These are phyloP conservation scores for Syrmaticus mikado DNA, from an alignment of 2,113 vertebrate species.

Conservation along the genomic window DNA sequence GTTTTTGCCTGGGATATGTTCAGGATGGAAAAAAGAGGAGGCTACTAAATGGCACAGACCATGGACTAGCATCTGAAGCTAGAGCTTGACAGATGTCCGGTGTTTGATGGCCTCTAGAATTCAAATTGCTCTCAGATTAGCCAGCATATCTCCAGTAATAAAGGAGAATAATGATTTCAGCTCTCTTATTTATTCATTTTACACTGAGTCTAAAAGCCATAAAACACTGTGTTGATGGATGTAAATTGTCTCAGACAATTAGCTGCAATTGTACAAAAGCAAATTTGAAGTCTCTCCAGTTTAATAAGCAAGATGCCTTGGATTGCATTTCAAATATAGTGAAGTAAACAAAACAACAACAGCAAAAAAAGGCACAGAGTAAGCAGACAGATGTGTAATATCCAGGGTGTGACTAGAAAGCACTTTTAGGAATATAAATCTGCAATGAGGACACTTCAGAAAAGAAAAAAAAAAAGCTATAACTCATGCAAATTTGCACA, in stretches of 20 bases:
- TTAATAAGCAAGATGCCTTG: slow-evolving; percentile 72
- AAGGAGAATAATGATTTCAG: slow-evolving; percentile 67
- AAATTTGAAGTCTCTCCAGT: slow-evolving; percentile 73
- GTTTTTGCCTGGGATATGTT: background rate
- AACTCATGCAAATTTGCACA: background rate
- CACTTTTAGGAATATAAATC: background rate
- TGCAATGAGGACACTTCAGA: background rate
- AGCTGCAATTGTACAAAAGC: slow-evolving; percentile 67
- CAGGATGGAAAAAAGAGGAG: background rate
- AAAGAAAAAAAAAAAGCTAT: background rate
- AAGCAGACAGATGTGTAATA: slow-evolving; percentile 13
- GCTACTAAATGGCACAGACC: slow-evolving; percentile 46
- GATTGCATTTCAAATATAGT: slow-evolving; percentile 49
- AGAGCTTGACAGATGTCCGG: slow-evolving; percentile 73
- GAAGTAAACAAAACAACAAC: slow-evolving; percentile 4
- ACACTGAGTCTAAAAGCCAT: slow-evolving; percentile 63
- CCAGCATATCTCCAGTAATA: slow-evolving; percentile 51
- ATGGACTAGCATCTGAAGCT: slow-evolving; percentile 27
- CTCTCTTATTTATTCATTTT: slow-evolving; percentile 76
- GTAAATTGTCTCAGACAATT: slow-evolving; percentile 77
- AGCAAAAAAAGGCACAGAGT: background rate
- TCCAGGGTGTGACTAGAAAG: background rate
- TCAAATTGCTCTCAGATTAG: slow-evolving; percentile 67
- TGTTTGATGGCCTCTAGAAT: slow-evolving; percentile 28
- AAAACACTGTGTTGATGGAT: slow-evolving; percentile 70